Conservation (phyloP, 2,113 vertebrate species). For the Grus americana region DNA sequence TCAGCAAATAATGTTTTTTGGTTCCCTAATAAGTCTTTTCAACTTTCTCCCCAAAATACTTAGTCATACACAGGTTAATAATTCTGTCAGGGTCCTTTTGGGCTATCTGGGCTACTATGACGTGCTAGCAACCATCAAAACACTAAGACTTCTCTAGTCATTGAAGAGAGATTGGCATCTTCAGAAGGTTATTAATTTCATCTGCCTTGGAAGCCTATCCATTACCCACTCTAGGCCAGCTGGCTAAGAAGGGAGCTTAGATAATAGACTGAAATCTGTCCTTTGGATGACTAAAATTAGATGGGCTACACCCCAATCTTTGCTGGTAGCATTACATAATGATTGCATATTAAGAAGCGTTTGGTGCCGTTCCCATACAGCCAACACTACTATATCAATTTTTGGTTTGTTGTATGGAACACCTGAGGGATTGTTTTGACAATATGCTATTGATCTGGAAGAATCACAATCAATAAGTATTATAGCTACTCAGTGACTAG, state of each 20-base stretch:
- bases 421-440: constrained; percentile 41
- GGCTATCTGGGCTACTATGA: neutral
- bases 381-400: neutral
- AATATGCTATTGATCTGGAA: constrained; percentile 41
- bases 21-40: neutral
- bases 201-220: neutral
- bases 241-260: neutral
- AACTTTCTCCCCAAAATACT: neutral
- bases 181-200: neutral
- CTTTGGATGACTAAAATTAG: neutral
- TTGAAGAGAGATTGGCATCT: neutral
- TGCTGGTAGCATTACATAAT: neutral
- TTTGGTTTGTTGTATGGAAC: neutral
- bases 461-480: constrained; percentile 58
- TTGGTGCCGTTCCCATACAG: constrained; percentile 2
- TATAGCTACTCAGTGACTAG: constrained; percentile 44
- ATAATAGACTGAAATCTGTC: neutral
- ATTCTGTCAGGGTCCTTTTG: neutral
- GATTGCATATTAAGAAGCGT: neutral
- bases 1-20: neutral
- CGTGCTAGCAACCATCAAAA: neutral
- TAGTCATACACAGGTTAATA: neutral
- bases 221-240: neutral
- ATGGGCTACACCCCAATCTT: neutral
- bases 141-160: neutral